Base-by-base conservation (phyloP, 2,888 invertebrate genomes). In the Sarcophaga rosellei region DNA sequence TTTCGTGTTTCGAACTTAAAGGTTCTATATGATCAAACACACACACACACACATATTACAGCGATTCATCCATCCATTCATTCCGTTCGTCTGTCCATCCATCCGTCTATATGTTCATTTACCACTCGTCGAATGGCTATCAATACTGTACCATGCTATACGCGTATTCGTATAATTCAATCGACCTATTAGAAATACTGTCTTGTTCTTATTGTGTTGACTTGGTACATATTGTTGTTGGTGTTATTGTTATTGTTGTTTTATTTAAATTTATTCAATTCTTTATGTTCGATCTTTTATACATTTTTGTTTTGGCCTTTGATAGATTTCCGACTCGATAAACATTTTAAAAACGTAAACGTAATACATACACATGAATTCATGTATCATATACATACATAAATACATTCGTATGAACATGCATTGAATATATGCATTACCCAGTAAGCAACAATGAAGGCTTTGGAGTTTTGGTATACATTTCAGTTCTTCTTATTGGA, bases 311-410 rank as follows among this genome's bases (percentile, higher is more conserved):
- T 75, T 75, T 85, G 88, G 86, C 85, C 92, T 93, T 93, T 92
- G 91, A 91, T 90, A 93, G 93, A 93, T 93, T 90, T 92, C 93
- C 93, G 93, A 92, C 93, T 88, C 90, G 93, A 93, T 93, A 93
- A 92, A 90, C 89, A 89, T 89, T 89, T 88, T 15, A 83, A 77
- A 77, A 78, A 78, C 61, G 59, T 66, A n/a, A n/a, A 20, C 21
- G 20, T n/a, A 17, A 45, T 25, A 63, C 59, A 35, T 62, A 21
- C 25, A 70, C 57, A 35, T 62, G 35, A 20, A 8, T 25, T 69
- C 53, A 69, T 69, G 12, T 23, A 53, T 21, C 4, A 15, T 47
- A 69, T 69, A 53, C 44, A 66, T n/a, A 63, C 15, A 10, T 4
- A 57, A 21, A 25, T 4, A 61, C 47, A n/a, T n/a, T n/a, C n/a